These are phyloP conservation scores for Okamejei kenojei DNA, from an alignment of 2,797 vertebrate genomes.

Conservation along the genomic window DNA sequence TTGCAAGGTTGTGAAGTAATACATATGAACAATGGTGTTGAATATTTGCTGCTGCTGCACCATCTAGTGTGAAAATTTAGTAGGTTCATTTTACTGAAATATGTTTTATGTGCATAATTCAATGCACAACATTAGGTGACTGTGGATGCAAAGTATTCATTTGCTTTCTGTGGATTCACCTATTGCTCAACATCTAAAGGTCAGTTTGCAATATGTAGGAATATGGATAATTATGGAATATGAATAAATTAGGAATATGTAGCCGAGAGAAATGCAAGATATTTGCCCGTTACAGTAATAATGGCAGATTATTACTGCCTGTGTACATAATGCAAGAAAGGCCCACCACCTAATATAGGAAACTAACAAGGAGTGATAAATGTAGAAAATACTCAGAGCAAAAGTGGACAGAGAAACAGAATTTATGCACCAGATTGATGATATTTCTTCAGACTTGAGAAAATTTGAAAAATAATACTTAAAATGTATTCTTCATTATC, in stretches of 20 bases:
- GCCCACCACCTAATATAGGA: neutral
- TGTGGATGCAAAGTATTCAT: neutral
- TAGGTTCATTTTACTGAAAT: neutral
- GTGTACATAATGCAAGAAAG: neutral
- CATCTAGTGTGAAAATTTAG: neutral
- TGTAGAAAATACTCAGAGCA: too few relatives aligned
- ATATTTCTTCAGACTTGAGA: too few relatives aligned
- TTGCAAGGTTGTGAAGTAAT: neutral
- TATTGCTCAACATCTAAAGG: neutral
- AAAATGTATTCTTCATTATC: too few relatives aligned
- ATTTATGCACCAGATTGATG: too few relatives aligned
- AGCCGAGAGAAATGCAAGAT: neutral
- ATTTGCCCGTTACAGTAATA: neutral
- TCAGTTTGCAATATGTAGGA: neutral
- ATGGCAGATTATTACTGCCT: neutral
- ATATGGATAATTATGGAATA: too few relatives aligned
- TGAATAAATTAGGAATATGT: neutral
- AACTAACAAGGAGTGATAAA: neutral
- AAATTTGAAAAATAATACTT: too few relatives aligned
- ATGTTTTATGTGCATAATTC: neutral
- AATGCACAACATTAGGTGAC: neutral
- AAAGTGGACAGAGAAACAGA: too few relatives aligned
- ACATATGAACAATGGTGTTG: neutral
- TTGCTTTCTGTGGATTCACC: neutral
- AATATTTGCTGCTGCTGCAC: conserved; percentile 12